Conservation (phyloP, 2,797 vertebrate genomes). For the Coccyzus lansbergi region DNA sequence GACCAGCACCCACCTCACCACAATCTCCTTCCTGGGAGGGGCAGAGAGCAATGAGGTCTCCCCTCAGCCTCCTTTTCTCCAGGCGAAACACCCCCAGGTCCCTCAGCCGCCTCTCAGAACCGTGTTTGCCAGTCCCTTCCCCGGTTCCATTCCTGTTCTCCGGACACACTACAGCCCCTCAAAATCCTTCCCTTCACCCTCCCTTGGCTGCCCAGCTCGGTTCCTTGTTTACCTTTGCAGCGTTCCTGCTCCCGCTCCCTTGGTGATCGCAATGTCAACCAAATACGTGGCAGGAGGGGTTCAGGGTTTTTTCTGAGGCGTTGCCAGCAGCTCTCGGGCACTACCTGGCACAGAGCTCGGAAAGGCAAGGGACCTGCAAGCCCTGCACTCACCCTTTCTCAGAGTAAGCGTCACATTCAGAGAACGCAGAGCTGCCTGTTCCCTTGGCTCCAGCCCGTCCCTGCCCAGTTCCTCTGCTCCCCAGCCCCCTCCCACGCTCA, state of each 20-base stretch:
- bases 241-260: not conserved
- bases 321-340: not conserved
- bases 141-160: too few species aligned
- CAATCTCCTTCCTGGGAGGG: too few species aligned
- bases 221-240: conserved; percentile 41
- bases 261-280: conserved; percentile 5
- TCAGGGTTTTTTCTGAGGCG: not conserved
- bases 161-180: too few species aligned
- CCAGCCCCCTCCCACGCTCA: not conserved
- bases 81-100: too few species aligned
- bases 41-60: too few species aligned
- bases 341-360: not conserved
- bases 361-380: not conserved
- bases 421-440: not conserved
- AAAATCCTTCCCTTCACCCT: not conserved
- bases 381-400: not conserved
- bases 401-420: not conserved
- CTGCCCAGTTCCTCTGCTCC: too few species aligned
- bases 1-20: too few species aligned
- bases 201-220: not conserved
- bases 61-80: too few species aligned
- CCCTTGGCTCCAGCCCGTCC: not conserved
- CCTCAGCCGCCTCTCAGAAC: too few species aligned
- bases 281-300: conserved; percentile 18
- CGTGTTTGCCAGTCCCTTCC: too few species aligned